phyloP scores from a whole-genome alignment of 2,888 invertebrate species.

The Zele albiditarsus region DNA sequence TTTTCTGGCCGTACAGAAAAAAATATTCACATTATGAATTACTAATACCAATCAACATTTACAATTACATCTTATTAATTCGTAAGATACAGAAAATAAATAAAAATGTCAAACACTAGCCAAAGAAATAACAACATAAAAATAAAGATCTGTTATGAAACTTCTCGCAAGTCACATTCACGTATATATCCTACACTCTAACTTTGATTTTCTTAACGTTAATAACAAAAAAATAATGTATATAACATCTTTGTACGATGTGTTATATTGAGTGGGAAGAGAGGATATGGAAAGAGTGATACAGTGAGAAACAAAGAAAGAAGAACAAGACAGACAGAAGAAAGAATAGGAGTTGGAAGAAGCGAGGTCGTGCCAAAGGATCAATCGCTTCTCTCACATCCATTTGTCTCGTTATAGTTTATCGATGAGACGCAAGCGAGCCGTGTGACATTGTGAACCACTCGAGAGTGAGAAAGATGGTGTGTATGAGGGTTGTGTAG shows the following conservation, averaged over 20 bases:
- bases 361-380: slow-evolving; percentile 16
- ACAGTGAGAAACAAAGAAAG: slow-evolving; percentile 29
- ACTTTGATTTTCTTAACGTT: background rate
- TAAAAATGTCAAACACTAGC: background rate
- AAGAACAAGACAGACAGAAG: slow-evolving; percentile 20
- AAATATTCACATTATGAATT: no score
- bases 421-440: slow-evolving; percentile 58
- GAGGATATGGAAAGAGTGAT: background rate
- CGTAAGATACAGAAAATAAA: background rate
- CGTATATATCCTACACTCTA: background rate
- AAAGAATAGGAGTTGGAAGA: background rate
- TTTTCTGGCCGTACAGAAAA: no score
- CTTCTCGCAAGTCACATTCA: background rate
- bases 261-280: background rate
- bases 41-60: no score
- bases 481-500: slow-evolving; percentile 1
- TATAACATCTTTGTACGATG: background rate
- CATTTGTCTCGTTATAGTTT: slow-evolving; percentile 70
- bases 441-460: slow-evolving; percentile 5
- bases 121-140: background rate
- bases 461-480: slow-evolving; percentile 14
- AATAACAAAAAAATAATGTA: background rate
- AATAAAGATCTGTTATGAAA: background rate
- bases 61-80: background rate
- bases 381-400: slow-evolving; percentile 56